Conservation (phyloP, 2,113 vertebrate species). For the Tamias sibiricus region DNA sequence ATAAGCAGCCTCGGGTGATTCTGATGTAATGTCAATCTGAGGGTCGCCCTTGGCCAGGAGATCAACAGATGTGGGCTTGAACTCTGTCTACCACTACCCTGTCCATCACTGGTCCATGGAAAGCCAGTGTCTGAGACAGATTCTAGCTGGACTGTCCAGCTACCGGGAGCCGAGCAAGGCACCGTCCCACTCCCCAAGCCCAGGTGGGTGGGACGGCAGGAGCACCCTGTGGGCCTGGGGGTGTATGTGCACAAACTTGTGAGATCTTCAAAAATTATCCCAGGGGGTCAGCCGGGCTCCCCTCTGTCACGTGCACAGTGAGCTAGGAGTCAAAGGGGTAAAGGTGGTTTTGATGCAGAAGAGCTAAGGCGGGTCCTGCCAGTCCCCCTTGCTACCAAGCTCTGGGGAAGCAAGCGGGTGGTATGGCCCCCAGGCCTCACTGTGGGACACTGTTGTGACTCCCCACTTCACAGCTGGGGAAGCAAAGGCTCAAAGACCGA, state of each 20-base stretch:
- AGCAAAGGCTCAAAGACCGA: background rate
- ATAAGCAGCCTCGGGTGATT: background rate
- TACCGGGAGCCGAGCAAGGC: background rate
- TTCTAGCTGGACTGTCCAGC: background rate
- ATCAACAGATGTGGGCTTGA: background rate
- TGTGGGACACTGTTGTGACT: too few species aligned
- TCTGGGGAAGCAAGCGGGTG: background rate
- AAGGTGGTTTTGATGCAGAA: background rate
- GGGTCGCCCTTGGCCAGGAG: background rate
- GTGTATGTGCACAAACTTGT: rapidly evolving
- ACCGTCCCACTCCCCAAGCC: background rate
- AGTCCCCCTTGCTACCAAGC: background rate
- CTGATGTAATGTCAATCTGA: background rate
- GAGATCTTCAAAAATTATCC: background rate
- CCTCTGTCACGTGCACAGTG: too few species aligned
- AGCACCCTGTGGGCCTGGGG: background rate
- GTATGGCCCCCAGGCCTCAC: background rate
- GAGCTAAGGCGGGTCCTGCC: background rate
- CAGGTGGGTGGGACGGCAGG: too few species aligned
- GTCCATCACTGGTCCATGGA: background rate
- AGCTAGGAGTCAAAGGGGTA: background rate
- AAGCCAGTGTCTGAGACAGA: background rate
- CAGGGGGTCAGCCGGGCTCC: background rate
- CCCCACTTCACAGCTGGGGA: background rate
- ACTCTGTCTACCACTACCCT: background rate